These are phyloP conservation scores for Serilophus lunatus DNA, from an alignment of 2,113 vertebrate species.

Conservation along the genomic window DNA sequence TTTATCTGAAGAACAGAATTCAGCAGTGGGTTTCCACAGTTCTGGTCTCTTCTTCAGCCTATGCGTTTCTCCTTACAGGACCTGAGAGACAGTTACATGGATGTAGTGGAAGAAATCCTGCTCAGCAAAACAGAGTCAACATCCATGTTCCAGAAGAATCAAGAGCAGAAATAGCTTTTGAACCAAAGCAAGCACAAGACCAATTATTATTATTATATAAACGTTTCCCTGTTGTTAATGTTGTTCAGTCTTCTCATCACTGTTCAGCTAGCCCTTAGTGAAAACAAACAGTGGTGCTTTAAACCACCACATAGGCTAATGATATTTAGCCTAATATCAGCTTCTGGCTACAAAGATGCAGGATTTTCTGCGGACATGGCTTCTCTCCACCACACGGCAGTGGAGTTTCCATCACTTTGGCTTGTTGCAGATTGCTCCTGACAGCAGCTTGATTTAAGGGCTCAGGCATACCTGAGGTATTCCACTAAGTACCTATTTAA, in stretches of 20 bases:
- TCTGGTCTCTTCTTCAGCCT: background rate
- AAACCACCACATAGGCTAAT: background rate
- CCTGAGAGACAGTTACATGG: fast-evolving
- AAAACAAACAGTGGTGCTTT: no score
- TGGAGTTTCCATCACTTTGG: background rate
- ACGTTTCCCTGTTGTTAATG: no score
- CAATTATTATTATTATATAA: no score
- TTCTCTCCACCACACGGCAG: background rate
- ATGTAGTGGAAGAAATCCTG: background rate
- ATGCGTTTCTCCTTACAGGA: background rate
- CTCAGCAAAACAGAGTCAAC: background rate
- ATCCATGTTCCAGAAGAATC: background rate
- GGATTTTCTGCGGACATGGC: background rate
- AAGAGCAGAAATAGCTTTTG: background rate
- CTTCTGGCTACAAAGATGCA: background rate
- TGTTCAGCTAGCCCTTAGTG: no score
- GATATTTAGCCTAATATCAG: background rate
- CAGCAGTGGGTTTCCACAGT: background rate
- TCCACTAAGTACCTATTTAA: background rate
- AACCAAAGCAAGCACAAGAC: background rate
- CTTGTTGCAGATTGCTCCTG: background rate
- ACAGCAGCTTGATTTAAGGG: background rate
- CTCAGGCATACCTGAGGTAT: background rate
- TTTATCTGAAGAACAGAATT: background rate
- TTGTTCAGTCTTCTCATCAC: no score